phyloP scores from a whole-genome alignment of 2,113 vertebrate genomes.

The Nicator chloris region DNA sequence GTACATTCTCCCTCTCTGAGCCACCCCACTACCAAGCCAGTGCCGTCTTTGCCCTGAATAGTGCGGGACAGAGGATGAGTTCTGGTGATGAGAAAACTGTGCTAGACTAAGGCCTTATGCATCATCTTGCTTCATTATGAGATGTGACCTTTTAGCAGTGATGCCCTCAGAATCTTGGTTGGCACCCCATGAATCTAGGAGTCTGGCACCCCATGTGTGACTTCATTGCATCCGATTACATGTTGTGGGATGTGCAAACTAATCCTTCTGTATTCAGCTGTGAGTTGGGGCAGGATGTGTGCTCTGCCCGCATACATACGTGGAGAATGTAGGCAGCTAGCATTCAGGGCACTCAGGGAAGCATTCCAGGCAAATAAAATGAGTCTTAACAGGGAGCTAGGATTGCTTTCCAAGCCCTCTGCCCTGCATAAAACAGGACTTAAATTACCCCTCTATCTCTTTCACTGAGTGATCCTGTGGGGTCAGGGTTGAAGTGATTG shows the following conservation, averaged over 20 bases:
- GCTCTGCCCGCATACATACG: background rate
- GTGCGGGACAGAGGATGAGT: background rate
- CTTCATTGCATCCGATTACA: background rate
- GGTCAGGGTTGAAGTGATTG: conserved; percentile 61
- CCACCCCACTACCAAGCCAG: background rate
- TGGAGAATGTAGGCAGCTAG: background rate
- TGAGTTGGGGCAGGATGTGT: background rate
- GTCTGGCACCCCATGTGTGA: background rate
- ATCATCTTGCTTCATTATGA: background rate
- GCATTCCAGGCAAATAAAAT: conserved; percentile 46
- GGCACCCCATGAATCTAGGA: background rate
- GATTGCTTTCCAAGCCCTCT: conserved; percentile 62
- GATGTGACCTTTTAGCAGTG: background rate
- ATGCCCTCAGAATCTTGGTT: background rate
- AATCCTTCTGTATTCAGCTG: background rate
- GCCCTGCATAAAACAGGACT: conserved; percentile 58
- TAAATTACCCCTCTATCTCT: conserved; percentile 48
- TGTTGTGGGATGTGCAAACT: background rate
- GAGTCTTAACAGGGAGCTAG: conserved; percentile 34
- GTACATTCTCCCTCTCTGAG: background rate
- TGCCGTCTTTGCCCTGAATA: background rate
- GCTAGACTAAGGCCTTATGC: background rate
- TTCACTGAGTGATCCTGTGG: background rate
- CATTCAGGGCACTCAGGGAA: background rate
- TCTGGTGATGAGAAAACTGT: background rate